Percentiles rank a stretch among this genome's conserved stretches.
Evolutionary conservation across 2,113 vertebrate species (phyloP).

Genomic region (Callaeas wilsoni): DNA sequence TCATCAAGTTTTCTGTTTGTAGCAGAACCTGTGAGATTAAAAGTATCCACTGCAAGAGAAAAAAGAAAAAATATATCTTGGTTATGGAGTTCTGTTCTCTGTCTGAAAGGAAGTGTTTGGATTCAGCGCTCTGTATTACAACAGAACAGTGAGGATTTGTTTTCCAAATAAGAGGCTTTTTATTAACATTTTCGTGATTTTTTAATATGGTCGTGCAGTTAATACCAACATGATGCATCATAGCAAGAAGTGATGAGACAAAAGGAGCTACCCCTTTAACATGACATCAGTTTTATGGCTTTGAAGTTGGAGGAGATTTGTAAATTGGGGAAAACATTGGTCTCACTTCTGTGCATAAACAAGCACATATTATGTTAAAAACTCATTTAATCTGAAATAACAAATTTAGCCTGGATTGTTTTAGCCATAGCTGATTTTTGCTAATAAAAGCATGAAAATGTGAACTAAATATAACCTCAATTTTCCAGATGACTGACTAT

Average conservation of each 20-base stretch:
- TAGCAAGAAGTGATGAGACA: not conserved
- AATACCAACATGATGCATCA: not conserved
- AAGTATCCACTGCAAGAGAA: not conserved
- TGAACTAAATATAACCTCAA: conserved; percentile 40
- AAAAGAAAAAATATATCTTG: not conserved
- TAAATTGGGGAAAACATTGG: not conserved
- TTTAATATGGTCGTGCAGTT: not conserved
- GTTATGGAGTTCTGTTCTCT: not conserved
- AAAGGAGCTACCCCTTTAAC: not conserved
- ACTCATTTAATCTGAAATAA: conserved; percentile 8
- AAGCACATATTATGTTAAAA: conserved; percentile 3
- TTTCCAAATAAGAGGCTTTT: not conserved
- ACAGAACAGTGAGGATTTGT: not conserved
- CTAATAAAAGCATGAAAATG: conserved; percentile 48
- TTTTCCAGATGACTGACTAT: conserved; percentile 45
- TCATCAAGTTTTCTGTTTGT: not conserved
- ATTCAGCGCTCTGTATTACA: not conserved
- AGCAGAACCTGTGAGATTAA: not conserved
- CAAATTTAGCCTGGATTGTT: conserved; percentile 10
- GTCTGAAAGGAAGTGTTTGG: not conserved
- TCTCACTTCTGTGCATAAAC: not conserved
- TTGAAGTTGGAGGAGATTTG: not conserved
- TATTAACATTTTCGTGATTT: not conserved
- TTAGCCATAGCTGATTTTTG: conserved; percentile 1
- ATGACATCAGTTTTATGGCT: not conserved